Evolutionary conservation across 1,140 invertebrate species (phyloP).

Genomic region (Scaptomyza montana): DNA sequence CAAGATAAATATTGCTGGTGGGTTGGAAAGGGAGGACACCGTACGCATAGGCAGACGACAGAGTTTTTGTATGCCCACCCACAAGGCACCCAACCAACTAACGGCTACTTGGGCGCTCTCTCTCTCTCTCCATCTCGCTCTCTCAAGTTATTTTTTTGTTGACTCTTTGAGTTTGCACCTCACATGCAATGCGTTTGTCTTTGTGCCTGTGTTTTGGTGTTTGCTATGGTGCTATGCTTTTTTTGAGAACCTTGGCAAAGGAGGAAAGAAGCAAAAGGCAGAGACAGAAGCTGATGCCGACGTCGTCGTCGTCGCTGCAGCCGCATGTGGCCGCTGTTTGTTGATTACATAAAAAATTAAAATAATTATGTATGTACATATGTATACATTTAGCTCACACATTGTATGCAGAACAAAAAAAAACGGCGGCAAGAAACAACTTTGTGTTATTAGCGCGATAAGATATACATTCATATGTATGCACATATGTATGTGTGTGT

Average conservation of each 20-base stretch:
- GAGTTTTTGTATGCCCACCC: conserved; percentile 22
- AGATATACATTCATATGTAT: conserved; percentile 44
- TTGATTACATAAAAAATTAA: conserved; percentile 79
- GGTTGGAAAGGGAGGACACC: not conserved
- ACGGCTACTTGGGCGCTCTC: conserved; percentile 19
- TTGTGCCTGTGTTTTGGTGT: conserved; percentile 6
- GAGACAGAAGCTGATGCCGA: conserved; percentile 29
- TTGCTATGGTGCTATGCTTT: conserved; percentile 19
- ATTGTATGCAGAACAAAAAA: conserved; percentile 13
- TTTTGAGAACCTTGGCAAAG: conserved; percentile 60
- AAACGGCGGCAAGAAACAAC: conserved; percentile 25
- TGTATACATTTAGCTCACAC: conserved; percentile 38
- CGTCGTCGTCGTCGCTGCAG: conserved; percentile 7
- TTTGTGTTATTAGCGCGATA: conserved; percentile 62
- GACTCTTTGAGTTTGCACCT: conserved; percentile 51
- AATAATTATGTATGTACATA: conserved; percentile 73
- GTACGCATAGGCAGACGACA: conserved; percentile 11
- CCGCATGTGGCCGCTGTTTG: conserved; percentile 64
- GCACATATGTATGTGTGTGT: not conserved
- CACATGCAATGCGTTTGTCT: conserved; percentile 18
- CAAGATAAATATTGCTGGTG: not conserved
- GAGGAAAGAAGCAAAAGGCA: conserved; percentile 26
- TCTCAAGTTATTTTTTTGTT: conserved; percentile 5
- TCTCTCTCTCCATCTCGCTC: not conserved
- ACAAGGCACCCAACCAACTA: conserved; percentile 22